Conservation (phyloP, 2,797 vertebrate genomes). For the Chelon labrosus region DNA sequence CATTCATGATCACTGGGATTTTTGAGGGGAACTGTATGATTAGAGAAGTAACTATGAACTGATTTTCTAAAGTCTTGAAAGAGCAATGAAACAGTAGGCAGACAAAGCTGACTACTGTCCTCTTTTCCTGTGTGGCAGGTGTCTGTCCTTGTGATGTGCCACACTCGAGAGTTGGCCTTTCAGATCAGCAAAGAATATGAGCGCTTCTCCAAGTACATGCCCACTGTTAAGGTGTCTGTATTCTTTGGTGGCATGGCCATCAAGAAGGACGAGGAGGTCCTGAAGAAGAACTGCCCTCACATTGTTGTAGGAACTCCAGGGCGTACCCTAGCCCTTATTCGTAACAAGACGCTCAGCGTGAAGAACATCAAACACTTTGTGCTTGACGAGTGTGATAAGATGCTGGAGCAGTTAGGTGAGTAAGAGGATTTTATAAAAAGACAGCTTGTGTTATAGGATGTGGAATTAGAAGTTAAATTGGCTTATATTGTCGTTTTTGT, state of each 20-base stretch:
- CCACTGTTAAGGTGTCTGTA: conserved; percentile 90
- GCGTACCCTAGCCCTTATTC: conserved; percentile 88
- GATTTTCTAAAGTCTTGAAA: not conserved
- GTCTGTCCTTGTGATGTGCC: conserved; percentile 92
- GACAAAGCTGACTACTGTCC: not conserved
- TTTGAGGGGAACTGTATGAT: not conserved
- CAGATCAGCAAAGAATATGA: conserved; percentile 96
- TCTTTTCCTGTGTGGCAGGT: conserved; percentile 77
- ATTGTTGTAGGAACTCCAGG: conserved; percentile 92
- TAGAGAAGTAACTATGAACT: not conserved
- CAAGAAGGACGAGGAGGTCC: conserved; percentile 90
- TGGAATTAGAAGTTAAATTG: not conserved
- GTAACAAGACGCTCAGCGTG: conserved; percentile 87
- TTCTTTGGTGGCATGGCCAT: conserved; percentile 91
- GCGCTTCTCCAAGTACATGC: conserved; percentile 95
- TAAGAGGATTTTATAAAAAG: conserved; percentile 3
- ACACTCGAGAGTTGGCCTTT: conserved; percentile 92
- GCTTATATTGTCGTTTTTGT: too few species aligned
- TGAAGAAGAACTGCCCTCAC: conserved; percentile 91
- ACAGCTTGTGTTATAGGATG: not conserved
- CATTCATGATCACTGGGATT: not conserved
- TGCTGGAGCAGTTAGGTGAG: conserved; percentile 92
- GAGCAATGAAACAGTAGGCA: not conserved
- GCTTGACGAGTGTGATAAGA: conserved; percentile 92
- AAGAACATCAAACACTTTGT: conserved; percentile 92